Base-by-base conservation (phyloP, 2,888 invertebrate species). In the Strigamia maritima region DNA sequence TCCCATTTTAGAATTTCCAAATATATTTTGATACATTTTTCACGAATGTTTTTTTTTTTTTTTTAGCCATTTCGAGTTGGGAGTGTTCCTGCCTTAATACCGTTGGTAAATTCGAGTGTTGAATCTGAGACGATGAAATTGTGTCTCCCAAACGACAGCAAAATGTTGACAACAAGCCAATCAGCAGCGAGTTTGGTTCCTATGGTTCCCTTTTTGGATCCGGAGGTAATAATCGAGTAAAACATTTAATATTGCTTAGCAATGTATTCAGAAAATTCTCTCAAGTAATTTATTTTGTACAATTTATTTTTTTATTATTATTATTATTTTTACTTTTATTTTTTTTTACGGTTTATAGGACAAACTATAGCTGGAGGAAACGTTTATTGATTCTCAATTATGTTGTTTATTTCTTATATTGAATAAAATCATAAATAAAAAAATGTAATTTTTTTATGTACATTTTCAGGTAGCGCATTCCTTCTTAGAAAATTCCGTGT, bases 101-200 rank as follows among this genome's bases (percentile, higher is more conserved):
- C 79, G 24, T 38, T 79, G 28, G 75, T 79, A 24, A 79, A 70
- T 14, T 35, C 79, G 28, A 65, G 65, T 16, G 28, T 6, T 65
- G 79, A 79, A 79, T 79, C 79, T 6, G 79, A 79, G 40, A 79
- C 79, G 38, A 79, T 79, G 79, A 79, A 79, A 74, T 40, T 79
- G 79, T 79, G 79, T 49, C 74, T 79, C 22, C 79, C 79, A 22
- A 26, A 28, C 70, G 79, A 79, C 24, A 74, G 40, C 31, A 79
- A 79, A 44, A 24, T 79, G 70, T 24, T 79, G 74, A 54, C 79
- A 26, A 54, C 70, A 31, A 79, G 79, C 75, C 74, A 79, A 79
- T 79, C 79, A n/a, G 79, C 79, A 38, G 74, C 31, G 38, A 79
- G 79, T 40, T 74, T 79, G 70, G 79, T 74, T 24, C 79, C 79